Base-by-base conservation (phyloP, 1,140 invertebrate species). In the Zaprionus inermis region DNA sequence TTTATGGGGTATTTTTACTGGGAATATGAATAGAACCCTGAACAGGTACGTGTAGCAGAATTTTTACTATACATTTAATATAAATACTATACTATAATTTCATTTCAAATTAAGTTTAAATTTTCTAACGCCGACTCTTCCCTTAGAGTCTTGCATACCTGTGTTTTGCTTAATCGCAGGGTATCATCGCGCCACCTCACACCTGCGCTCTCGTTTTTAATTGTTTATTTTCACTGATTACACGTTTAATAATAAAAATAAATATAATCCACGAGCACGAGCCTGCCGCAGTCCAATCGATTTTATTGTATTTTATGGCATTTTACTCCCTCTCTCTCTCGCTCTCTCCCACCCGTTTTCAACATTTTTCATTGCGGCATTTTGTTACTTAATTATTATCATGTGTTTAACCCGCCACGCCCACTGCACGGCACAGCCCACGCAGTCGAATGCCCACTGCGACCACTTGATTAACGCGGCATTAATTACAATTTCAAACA, bases 171-270 rank as follows among this genome's bases (percentile, higher is more conserved):
- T 4, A 28, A 28, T 28, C 10, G 9, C 30, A 32, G 30, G 18
- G 44, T 22, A 49, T 44, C 38, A 7, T 9, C n/a, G 18, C 18
- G 16, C 10, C 4, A 18, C 10, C 9, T 49, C 18, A 20, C 44
- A 49, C 11, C 18, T 18, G 18, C 44, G 10, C 18, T 20, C 44
- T 22, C 3, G 3, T 5, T 20, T 22, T 49, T 46, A 20, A 69
- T 78, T 81, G 79, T 81, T 81, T 81, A 75, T 74, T 81, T 72
- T 71, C 79, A 81, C 79, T 81, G 79, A 81, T 81, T 81, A 81
- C 79, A 81, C 75, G 71, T 71, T 81, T 81, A 81, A 81, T 81
- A 81, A 81, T 67, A 81, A 74, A 81, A 81, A 81, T 81, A 81
- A 81, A 81, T 81, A 75, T 56, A 70, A 75, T 73, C 65, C 55